These are phyloP conservation scores for Ooceraea biroi DNA, from an alignment of 1,140 invertebrate genomes.

Conservation along the genomic window DNA sequence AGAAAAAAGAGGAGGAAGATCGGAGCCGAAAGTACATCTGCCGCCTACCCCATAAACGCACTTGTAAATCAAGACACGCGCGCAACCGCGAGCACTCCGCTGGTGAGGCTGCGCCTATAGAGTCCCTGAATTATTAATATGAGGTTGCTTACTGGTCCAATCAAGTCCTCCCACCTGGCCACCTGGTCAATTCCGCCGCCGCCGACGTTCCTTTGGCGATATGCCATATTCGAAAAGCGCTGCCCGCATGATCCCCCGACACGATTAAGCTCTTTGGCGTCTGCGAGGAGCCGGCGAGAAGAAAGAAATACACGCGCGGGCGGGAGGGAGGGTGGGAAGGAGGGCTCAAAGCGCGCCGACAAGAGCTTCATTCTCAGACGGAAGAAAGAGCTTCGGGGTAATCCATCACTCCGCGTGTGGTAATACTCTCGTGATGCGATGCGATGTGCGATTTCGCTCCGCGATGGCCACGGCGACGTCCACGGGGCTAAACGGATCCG, in stretches of 20 bases:
- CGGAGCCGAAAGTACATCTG: constrained; percentile 77
- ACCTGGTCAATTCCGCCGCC: constrained; percentile 76
- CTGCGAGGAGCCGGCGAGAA: constrained; percentile 53
- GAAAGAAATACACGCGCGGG: constrained; percentile 24
- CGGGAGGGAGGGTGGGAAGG: constrained; percentile 11
- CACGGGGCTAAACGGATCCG: not conserved
- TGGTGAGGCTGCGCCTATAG: constrained; percentile 64
- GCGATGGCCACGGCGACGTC: not conserved
- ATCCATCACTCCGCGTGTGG: constrained; percentile 66
- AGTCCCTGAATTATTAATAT: constrained; percentile 82
- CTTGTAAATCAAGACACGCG: constrained; percentile 82
- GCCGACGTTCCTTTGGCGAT: constrained; percentile 73
- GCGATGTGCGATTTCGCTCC: constrained; percentile 34
- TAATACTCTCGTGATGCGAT: constrained; percentile 16
- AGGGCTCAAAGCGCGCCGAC: constrained; percentile 68
- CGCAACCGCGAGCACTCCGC: constrained; percentile 60
- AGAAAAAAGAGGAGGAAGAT: constrained; percentile 46
- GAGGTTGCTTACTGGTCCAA: constrained; percentile 80
- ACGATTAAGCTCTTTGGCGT: constrained; percentile 76
- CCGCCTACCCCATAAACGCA: constrained; percentile 82
- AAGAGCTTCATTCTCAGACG: constrained; percentile 58
- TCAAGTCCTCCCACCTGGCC: constrained; percentile 81
- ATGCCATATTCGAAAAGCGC: constrained; percentile 73
- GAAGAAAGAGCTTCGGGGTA: constrained; percentile 63
- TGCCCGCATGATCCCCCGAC: constrained; percentile 75